Evolutionary conservation across 1,140 invertebrate species (phyloP).

Genomic region (Macrobrachium nipponense): DNA sequence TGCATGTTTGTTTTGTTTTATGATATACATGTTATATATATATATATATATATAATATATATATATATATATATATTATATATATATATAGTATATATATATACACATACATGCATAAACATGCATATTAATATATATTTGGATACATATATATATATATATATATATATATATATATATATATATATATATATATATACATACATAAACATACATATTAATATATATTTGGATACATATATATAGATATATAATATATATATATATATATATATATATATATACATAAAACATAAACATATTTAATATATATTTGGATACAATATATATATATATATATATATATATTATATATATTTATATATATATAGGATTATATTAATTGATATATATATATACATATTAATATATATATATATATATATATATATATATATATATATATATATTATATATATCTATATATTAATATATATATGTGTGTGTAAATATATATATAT

Average conservation of each 20-base stretch:
- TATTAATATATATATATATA: no score
- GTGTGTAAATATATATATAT: not conserved
- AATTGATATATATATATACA: no score
- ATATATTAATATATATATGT: not conserved
- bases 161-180: not conserved
- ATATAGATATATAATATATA: not conserved
- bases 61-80: conserved; percentile 8
- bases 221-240: not conserved
- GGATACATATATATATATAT: not conserved
- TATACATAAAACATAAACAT: not conserved
- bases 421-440: no score
- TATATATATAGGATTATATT: no score
- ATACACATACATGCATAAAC: not conserved
- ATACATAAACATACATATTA: not conserved
- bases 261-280: not conserved
- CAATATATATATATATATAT: no score
- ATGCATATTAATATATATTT: conserved; percentile 2
- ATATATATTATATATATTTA: no score
- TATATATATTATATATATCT: no score
- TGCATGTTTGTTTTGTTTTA: not conserved
- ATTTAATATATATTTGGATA: no score
- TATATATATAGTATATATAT: conserved; percentile 2
- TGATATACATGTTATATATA: not conserved
- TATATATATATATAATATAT: not conserved
- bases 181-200: no score